Evolutionary conservation across 2,888 invertebrate species (phyloP), one percentile per base, ranked within the genome.

Genomic region (Craniophora ligustri): DNA sequence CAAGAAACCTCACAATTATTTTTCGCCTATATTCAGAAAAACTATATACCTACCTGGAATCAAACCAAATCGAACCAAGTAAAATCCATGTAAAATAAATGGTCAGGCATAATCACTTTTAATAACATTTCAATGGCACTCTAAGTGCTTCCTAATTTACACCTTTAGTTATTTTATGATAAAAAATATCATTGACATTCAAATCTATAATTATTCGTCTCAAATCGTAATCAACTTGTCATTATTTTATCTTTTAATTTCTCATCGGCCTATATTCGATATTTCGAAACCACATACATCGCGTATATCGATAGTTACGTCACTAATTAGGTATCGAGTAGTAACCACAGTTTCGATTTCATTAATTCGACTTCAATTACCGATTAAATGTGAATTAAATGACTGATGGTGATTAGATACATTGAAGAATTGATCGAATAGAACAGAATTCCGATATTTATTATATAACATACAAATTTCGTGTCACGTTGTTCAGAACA

Each of bases 291-390:
- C 18, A n/a, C 31, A 40, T n/a, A 39, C 32, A 49, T 45, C 21
- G 16, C 16, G 40, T 38, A 44, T 64, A 62, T 66, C 68, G 46
- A 58, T 44, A 15, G 19, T 50, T 48, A 58, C 65, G 49, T 53
- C 54, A 58, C 46, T 69, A 59, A 64, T 59, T 62, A 62, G 18
- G 35, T 44, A 54, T 64, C 47, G 34, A 57, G 38, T 28, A 18
- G 36, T 56, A 67, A 57, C 53, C 38, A 38, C 30, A 10, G 40
- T 50, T 16, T 61, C 56, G 16, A 63, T 63, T 62, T 57, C 21
- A 55, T 61, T 72, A 69, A 72, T 69, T 67, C 34, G 56, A 59
- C 54, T 67, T 53, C 40, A 55, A 75, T 75, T 62, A 31, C 31
- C 11, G n/a, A 19, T 14, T 35, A 16, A 64, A 47, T 56, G 23